Evolutionary conservation across 1,140 invertebrate species (phyloP).

Genomic region (Bathynomus jamesi): DNA sequence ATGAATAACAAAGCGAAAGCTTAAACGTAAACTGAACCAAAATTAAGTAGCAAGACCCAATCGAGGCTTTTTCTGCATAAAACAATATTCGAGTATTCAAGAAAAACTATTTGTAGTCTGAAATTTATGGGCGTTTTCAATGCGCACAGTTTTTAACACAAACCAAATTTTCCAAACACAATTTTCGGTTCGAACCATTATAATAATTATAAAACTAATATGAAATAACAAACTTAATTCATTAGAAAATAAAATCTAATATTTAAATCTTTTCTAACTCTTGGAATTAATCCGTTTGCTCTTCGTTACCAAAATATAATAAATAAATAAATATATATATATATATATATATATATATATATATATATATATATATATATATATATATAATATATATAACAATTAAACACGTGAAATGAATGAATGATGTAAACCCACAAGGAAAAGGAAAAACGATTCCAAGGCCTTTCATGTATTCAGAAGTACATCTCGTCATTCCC

Average conservation of each 20-base stretch:
- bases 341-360: conserved; percentile 12
- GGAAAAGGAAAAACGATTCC: neutral
- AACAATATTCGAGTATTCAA: too few relatives aligned
- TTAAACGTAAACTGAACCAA: too few relatives aligned
- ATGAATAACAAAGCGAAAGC: too few relatives aligned
- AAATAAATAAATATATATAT: conserved; percentile 11
- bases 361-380: conserved; percentile 9
- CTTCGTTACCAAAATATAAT: conserved; percentile 2
- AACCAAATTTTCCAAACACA: neutral
- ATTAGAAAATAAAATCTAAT: neutral
- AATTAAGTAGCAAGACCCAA: too few relatives aligned
- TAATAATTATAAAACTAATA: neutral
- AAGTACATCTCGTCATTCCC: neutral
- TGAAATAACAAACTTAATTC: neutral
- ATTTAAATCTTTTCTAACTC: neutral
- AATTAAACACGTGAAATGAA: neutral
- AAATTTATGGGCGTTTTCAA: too few relatives aligned
- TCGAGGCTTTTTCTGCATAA: too few relatives aligned
- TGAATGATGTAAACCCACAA: neutral
- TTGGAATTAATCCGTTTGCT: neutral
- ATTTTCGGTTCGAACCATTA: neutral
- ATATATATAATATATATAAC: conserved; percentile 8
- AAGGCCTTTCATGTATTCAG: neutral
- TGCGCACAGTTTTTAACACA: too few relatives aligned
- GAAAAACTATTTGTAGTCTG: too few relatives aligned